phyloP scores from a whole-genome alignment of 1,140 invertebrate genomes.

The Bombus waltoni region DNA sequence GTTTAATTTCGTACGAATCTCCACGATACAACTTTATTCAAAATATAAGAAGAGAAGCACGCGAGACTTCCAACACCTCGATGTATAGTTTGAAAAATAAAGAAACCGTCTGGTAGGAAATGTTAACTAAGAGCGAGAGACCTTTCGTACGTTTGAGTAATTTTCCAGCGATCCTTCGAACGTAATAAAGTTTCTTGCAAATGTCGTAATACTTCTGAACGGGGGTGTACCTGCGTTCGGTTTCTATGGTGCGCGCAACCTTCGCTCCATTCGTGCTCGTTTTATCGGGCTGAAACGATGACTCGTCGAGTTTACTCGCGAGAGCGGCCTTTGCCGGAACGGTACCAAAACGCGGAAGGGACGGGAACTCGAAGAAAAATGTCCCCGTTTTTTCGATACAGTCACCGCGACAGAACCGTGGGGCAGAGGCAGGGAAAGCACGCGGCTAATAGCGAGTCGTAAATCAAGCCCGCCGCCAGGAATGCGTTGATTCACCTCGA shows the following conservation, averaged over 20 bases:
- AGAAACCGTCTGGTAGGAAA: too few species aligned
- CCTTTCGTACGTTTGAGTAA: too few species aligned
- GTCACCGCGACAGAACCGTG: slow-evolving; percentile 2
- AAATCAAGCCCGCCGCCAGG: slow-evolving; percentile 60
- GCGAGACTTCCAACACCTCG: too few species aligned
- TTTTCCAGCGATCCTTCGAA: too few species aligned
- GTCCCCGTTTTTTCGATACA: slow-evolving; percentile 52
- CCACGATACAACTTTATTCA: too few species aligned
- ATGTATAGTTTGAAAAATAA: too few species aligned
- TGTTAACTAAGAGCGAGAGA: too few species aligned
- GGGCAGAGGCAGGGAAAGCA: slow-evolving; percentile 16
- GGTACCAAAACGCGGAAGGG: slow-evolving; percentile 50
- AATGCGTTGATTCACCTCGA: slow-evolving; percentile 56
- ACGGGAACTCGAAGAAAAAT: slow-evolving; percentile 58
- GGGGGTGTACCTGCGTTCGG: background rate
- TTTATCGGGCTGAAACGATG: slow-evolving; percentile 60
- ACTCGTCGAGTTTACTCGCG: slow-evolving; percentile 48
- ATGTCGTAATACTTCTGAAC: too few species aligned
- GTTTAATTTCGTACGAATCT: too few species aligned
- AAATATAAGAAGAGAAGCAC: too few species aligned
- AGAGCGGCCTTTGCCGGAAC: slow-evolving; percentile 14
- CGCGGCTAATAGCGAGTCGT: slow-evolving; percentile 56
- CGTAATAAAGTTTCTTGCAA: too few species aligned
- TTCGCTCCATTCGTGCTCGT: slow-evolving; percentile 8
- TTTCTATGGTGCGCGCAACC: slow-evolving; percentile 1